Evolutionary conservation across 2,113 vertebrate species (phyloP), one percentile per base, ranked within the genome.

Genomic region (Gavialis gangeticus): DNA sequence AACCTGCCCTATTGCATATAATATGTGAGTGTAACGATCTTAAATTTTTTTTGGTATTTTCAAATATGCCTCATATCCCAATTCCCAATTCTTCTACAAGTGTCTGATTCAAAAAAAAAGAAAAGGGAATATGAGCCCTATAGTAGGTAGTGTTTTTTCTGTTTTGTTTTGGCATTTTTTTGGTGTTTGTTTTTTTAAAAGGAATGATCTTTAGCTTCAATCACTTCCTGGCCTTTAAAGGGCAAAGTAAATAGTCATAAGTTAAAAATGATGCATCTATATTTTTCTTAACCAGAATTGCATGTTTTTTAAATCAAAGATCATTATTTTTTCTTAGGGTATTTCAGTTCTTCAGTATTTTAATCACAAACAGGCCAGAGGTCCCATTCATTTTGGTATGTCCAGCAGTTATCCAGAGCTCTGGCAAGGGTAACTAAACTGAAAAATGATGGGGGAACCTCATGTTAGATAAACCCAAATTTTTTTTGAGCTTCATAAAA

Each of bases 181-280:
- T n/a, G n/a, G n/a, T 56, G 78, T 14, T 37, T 71, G 85, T 96
- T 91, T 96, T 77, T 81, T 90, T 93, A n/a, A 85, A 57, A 88
- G 28, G 28, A 75, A 88, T 95, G 91, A 96, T 95, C 96, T 96
- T 95, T 93, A 94, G 22, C 73, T 95, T n/a, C 57, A 92, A 75
- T 92, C 46, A 88, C 75, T 78, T 88, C 28, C 10, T 95, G 95
- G 90, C 93, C 90, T 96, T 96, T 97, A 95, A 96, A 97, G 91
- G 95, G 75, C 90, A 97, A 94, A 66, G 88, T 75, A 96, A 93
- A 95, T 95, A 92, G 54, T 63, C 59, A 5, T 94, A 95, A 87
- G 59, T 91, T 85, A 95, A 96, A 97, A 97, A 96, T 71, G 30
- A 92, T 94, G 63, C 62, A 93, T 96, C 91, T 93, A 60, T 96